Conservation (phyloP, 2,797 vertebrate genomes). For the Siniperca undulata region DNA sequence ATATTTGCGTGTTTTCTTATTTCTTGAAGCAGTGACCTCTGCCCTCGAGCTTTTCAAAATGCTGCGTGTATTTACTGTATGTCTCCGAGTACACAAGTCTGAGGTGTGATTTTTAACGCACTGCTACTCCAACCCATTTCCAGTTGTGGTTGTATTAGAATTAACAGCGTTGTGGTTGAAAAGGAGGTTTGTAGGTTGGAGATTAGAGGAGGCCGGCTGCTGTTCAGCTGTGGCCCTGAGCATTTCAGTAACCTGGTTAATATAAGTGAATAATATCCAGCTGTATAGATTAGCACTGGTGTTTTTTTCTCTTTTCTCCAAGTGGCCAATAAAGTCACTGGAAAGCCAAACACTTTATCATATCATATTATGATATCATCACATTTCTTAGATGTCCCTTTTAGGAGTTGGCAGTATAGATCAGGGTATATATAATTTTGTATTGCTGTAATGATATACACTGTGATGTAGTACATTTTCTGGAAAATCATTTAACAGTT, state of each 20-base stretch:
- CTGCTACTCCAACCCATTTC: constrained; percentile 34
- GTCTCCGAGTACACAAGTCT: not conserved
- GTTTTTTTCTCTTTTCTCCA: constrained; percentile 15
- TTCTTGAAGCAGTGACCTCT: constrained; percentile 26
- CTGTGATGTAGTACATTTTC: not conserved
- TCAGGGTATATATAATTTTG: not conserved
- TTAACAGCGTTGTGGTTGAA: constrained; percentile 61
- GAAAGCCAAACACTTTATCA: not conserved
- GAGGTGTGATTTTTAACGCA: constrained; percentile 25
- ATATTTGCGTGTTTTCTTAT: constrained; percentile 39
- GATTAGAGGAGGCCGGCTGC: constrained; percentile 81
- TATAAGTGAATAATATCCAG: constrained; percentile 53
- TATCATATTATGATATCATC: no score
- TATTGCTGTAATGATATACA: not conserved
- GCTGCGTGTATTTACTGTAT: constrained; percentile 11
- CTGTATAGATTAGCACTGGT: constrained; percentile 39
- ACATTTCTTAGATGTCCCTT: not conserved
- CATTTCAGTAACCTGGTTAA: constrained; percentile 65
- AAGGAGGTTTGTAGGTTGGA: constrained; percentile 83
- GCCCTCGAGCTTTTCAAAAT: constrained; percentile 13
- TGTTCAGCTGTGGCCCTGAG: constrained; percentile 67
- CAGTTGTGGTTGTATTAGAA: constrained; percentile 45
- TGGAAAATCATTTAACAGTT: not conserved
- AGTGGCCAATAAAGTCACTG: constrained; percentile 16
- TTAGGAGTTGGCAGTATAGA: not conserved